Conservation (phyloP, 2,797 vertebrate genomes). For the Rallus crepitans region DNA sequence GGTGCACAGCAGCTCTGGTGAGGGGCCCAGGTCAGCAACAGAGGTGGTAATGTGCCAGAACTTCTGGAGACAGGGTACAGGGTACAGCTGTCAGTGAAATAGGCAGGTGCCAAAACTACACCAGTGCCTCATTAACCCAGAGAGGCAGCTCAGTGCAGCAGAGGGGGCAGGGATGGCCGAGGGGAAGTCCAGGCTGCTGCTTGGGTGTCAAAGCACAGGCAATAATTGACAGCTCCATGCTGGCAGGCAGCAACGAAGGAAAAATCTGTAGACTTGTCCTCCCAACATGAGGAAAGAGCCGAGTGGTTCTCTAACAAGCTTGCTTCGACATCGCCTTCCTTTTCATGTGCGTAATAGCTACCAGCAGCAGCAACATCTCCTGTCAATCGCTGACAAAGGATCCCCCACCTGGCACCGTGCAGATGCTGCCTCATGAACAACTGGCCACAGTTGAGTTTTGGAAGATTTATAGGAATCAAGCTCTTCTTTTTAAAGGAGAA, state of each 20-base stretch:
- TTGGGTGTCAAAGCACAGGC: neutral
- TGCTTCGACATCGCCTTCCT: neutral
- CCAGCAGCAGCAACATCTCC: conserved; percentile 21
- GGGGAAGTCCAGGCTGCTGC: neutral
- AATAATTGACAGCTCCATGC: conserved; percentile 26
- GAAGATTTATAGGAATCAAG: conserved; percentile 39
- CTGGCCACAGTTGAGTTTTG: neutral
- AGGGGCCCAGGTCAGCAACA: accelerated
- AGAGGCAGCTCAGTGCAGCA: neutral
- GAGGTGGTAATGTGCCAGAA: accelerated
- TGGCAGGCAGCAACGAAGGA: conserved; percentile 7
- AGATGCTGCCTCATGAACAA: conserved; percentile 28
- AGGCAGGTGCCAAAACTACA: neutral
- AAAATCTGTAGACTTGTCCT: conserved; percentile 16
- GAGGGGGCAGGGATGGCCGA: neutral
- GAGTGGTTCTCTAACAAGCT: neutral
- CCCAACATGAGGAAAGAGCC: neutral
- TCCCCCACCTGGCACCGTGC: conserved; percentile 9
- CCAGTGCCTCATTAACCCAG: conserved; percentile 17
- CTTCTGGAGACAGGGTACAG: neutral
- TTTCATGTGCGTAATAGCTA: neutral
- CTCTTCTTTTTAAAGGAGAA: neutral
- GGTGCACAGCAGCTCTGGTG: neutral
- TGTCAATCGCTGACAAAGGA: conserved; percentile 41
- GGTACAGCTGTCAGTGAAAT: neutral